Conservation (phyloP, 2,888 invertebrate species). For the Apamea monoglypha region DNA sequence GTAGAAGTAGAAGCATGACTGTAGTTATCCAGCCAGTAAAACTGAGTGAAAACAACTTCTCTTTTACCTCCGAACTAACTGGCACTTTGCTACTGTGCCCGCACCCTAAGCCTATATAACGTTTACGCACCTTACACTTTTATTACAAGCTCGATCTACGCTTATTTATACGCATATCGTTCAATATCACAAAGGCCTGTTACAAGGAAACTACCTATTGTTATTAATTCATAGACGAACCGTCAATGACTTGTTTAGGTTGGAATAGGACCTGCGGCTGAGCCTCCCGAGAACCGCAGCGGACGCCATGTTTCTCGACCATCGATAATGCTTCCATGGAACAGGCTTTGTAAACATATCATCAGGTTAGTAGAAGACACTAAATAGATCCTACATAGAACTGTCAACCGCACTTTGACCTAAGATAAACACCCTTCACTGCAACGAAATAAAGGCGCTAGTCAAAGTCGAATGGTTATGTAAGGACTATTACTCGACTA, state of each 20-base stretch:
- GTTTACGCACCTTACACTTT: conserved; percentile 51
- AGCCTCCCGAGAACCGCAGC: conserved; percentile 75
- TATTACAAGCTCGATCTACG: conserved; percentile 58
- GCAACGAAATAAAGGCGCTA: conserved; percentile 14
- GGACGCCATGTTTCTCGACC: conserved; percentile 65
- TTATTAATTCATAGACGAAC: conserved; percentile 82
- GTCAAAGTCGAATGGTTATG: neutral
- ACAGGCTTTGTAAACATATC: conserved; percentile 49
- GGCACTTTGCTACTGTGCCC: neutral
- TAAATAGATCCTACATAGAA: conserved; percentile 16
- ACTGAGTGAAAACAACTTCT: neutral
- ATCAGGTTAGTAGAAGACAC: conserved; percentile 59
- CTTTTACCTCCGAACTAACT: neutral
- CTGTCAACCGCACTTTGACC: neutral
- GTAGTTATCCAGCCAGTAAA: neutral
- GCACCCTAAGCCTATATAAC: conserved; percentile 12
- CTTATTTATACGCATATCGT: conserved; percentile 64
- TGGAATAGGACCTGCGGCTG: conserved; percentile 76
- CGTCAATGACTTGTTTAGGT: conserved; percentile 82
- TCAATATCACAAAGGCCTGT: conserved; percentile 86
- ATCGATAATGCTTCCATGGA: conserved; percentile 51
- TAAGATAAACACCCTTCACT: conserved; percentile 3
- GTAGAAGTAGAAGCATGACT: neutral
- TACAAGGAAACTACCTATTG: conserved; percentile 87
- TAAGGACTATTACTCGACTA: neutral